These are phyloP conservation scores for Corvus moneduloides DNA, from an alignment of 2,113 vertebrate species.

Conservation along the genomic window DNA sequence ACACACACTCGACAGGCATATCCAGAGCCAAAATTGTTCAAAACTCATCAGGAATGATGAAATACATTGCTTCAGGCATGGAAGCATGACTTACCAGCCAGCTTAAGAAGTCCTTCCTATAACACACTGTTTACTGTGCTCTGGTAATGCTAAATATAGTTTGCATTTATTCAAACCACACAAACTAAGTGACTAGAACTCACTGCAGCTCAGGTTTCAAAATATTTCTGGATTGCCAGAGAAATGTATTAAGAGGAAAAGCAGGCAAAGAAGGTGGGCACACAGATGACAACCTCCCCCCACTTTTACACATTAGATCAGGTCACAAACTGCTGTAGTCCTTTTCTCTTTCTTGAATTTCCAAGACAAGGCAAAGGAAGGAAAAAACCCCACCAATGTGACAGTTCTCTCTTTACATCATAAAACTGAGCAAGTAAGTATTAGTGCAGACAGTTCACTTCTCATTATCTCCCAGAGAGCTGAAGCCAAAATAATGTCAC, in stretches of 20 bases:
- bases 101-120: not conserved
- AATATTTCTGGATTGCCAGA: not conserved
- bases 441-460: not conserved
- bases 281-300: not conserved
- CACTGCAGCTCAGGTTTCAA: not conserved
- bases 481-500: not conserved
- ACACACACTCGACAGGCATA: not conserved
- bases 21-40: not conserved
- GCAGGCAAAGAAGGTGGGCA: not conserved
- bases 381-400: fast-evolving
- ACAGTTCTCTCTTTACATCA: not conserved
- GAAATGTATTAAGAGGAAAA: not conserved
- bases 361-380: not conserved
- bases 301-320: not conserved
- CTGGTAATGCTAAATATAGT: not conserved
- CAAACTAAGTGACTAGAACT: not conserved
- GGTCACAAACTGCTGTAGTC: not conserved
- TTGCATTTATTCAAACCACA: not conserved
- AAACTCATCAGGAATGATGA: not conserved
- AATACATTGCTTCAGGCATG: not conserved
- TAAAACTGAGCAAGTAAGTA: not conserved
- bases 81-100: not conserved
- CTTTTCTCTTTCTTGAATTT: not conserved
- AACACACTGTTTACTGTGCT: not conserved
- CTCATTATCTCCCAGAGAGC: not conserved